Base-by-base conservation (phyloP, 2,888 invertebrate genomes). In the Harmothoe impar region DNA sequence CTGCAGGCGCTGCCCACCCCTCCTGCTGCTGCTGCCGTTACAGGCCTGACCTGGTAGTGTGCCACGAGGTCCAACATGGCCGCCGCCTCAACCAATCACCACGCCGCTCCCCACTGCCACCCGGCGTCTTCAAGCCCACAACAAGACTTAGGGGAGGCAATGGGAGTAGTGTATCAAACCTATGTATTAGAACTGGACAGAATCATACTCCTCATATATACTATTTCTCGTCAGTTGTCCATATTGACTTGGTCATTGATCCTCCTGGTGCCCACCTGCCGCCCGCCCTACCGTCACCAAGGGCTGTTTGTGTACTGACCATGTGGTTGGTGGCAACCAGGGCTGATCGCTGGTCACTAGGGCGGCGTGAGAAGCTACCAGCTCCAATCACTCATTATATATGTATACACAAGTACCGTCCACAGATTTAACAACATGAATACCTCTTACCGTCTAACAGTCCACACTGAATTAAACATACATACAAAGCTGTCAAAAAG, bases 31-130 rank as follows among this genome's bases (percentile, higher is more conserved):
- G 86, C 86, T 54, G 86, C 54, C 86, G 35, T 84, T 84, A 20
- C 84, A 84, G 86, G 86, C 54, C 20, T 86, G 86, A 86, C 86
- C 86, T 86, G 56, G 86, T 86, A 86, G 52, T 54, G 25, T 86
- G 86, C 86, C 86, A 86, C 86, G 86, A 52, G 86, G 86, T 56
- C 86, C 86, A 86, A 86, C 17, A 86, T 86, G 86, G 86, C 86
- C 31, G 86, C 54, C 54, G 1, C 86, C 25, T 17, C 86, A 54
- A 54, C 86, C 86, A 86, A 86, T 86, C 54, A 86, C 52, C 1
- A 23, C 54, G 54, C 31, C 12, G 54, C 86, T 54, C 29, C n/a
- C n/a, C 29, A 29, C 86, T 52, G 54, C 29, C 86, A 84, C 84
- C 84, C 84, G 84, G 84, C 84, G 43, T 43, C 84, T 84, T 84